Evolutionary conservation across 2,797 vertebrate genomes (phyloP), one percentile per base, ranked within the genome.

Genomic region (Anas georgica): DNA sequence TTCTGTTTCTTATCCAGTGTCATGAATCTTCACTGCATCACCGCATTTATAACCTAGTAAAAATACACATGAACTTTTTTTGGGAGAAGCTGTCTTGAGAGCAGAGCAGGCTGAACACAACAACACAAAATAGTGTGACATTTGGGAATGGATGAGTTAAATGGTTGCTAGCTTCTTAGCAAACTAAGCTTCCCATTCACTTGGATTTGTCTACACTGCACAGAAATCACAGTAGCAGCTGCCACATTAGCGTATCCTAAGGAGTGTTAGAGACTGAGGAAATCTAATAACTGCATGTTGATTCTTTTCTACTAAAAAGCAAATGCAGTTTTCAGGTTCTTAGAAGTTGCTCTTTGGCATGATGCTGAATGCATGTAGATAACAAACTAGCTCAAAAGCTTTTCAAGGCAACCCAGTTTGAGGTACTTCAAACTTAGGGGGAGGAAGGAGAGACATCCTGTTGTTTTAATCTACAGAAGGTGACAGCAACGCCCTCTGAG

Each of bases 401-500:
- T 46, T 86, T 70, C 83, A 84, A 87, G 31, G 43, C 52, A 91
- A 63, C 55, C 8, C 25, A 80, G 28, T 48, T 22, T 14, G 46
- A 83, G 25, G 48, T 64, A 87, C 56, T 74, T 82, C 83, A 83
- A 90, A 92, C n/a, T 80, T 41, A 62, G 26, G 16, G 52, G 66
- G 58, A 75, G 72, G 20, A 41, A 45, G 6, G 12, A 37, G 18
- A 21, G 2, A 41, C 39, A 68, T 94, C 72, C 70, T 81, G 31
- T 56, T 76, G 25, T 92, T 93, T 96, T 91, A 96, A 87, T 88
- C 83, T 85, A 94, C 63, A 86, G 26, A 95, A 94, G 70, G 85
- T 92, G 92, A 96, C 88, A 86, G 75, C 22, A 81, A 77, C 93
- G 46, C 73, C 91, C 92, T 96, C 80, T 60, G 86, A 97, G 87